Evolutionary conservation across 2,888 invertebrate genomes (phyloP), one percentile per base, ranked within the genome.

Genomic region (Diarsia mendica): DNA sequence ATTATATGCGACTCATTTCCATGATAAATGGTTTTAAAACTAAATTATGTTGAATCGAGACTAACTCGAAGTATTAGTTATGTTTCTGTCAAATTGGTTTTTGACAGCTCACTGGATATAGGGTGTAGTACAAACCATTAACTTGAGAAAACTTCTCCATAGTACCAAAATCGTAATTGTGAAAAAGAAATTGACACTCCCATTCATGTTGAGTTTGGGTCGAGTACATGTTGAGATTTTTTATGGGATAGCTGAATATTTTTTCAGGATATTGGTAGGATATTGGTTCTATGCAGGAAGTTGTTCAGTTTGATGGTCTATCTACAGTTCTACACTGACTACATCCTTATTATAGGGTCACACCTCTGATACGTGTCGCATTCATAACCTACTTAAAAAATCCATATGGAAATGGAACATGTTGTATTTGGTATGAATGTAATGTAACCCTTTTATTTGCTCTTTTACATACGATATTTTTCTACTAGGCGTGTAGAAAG

Each of bases 381-480:
- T 58, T 28, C 58, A 58, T 58, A 28, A 58, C 15, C 15, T 66
- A 76, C 18, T 60, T 60, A 71, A 60, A 64, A 64, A 2, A 39
- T 39, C 39, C 39, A 39, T 39, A 39, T 39, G 39, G 39, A 39
- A 39, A 39, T 39, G 39, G 4, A 39, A 39, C 39, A 39, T 39
- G 6, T 39, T 39, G 39, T 39, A 1, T 39, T 72, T 65, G 48
- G 18, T 74, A 67, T 71, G 64, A 55, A 72, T 60, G 13, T 55
- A 72, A 58, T 23, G 46, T 39, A n/a, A 51, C 5, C 6, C 20
- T 20, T 60, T 49, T 5, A n/a, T 51, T 63, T 51, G 51, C 49
- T 64, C n/a, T 71, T 63, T 74, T 66, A 61, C 46, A 55, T 28
- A 73, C 48, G 5, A 71, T 77, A 66, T 73, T 84, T 79, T 65